Evolutionary conservation across 2,888 invertebrate genomes (phyloP).

Genomic region (Drosophila cognata): DNA sequence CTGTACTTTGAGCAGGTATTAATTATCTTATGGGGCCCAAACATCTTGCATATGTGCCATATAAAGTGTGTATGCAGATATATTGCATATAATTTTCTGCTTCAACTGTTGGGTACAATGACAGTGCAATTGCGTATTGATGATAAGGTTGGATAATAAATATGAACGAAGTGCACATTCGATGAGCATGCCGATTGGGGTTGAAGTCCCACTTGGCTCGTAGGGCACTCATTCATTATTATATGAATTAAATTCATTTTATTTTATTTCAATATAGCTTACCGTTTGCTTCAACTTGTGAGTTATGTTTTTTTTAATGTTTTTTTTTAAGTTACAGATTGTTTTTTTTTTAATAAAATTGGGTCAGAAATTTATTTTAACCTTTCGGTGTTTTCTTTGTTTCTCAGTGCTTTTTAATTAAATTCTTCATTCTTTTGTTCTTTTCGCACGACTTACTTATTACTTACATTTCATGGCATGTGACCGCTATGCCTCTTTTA

Average conservation of each 20-base stretch:
- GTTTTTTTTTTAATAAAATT: neutral
- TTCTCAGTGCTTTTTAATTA: slow-evolving; percentile 7
- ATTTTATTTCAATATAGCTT: slow-evolving; percentile 14
- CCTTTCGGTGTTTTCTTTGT: neutral
- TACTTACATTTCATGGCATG: neutral
- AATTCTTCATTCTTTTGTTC: slow-evolving; percentile 6
- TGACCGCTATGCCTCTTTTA: neutral
- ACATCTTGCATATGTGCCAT: slow-evolving; percentile 15
- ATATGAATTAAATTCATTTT: neutral
- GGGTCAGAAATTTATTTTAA: neutral
- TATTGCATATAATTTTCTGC: slow-evolving; percentile 65
- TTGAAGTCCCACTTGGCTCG: slow-evolving; percentile 3
- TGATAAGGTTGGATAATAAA: slow-evolving; percentile 31
- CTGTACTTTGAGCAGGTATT: slow-evolving; percentile 29
- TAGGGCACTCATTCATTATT: slow-evolving; percentile 25
- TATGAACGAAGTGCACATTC: slow-evolving; percentile 41
- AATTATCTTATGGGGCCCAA: slow-evolving; percentile 38
- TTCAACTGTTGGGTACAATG: slow-evolving; percentile 41
- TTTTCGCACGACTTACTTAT: neutral
- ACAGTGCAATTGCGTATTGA: slow-evolving; percentile 30
- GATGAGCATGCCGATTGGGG: slow-evolving; percentile 13
- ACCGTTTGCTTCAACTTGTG: neutral
- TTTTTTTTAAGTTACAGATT: neutral
- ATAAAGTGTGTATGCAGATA: neutral
- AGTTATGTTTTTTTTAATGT: neutral